These are phyloP conservation scores for Glossophaga mutica DNA, from an alignment of 2,797 vertebrate species.

Conservation along the genomic window DNA sequence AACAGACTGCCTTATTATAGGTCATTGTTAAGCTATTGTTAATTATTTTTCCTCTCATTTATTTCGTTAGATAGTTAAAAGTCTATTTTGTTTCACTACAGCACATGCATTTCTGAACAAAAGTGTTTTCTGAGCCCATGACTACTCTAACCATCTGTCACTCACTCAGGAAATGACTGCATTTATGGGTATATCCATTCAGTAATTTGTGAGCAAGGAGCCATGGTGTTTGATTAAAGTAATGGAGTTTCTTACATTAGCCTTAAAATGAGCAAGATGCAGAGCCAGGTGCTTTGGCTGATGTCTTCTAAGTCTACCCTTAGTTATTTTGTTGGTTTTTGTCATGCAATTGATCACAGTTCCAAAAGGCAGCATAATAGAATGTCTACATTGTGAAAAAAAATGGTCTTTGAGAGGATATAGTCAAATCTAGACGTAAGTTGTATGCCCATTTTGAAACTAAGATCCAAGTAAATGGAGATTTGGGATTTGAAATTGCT, in stretches of 20 bases:
- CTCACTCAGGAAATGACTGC: background rate
- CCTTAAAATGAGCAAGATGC: background rate
- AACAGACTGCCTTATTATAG: background rate
- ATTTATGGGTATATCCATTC: background rate
- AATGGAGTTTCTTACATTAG: conserved; percentile 73
- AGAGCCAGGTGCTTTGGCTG: background rate
- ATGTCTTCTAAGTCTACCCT: background rate
- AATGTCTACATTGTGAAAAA: background rate
- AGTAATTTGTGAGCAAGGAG: conserved; percentile 71
- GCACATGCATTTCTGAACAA: background rate
- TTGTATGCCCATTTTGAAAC: background rate
- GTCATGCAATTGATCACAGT: background rate
- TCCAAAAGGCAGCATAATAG: background rate
- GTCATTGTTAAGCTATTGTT: background rate
- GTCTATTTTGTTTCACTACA: background rate
- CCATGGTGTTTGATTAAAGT: conserved; percentile 74
- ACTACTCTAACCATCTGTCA: conserved; percentile 27
- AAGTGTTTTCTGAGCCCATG: background rate
- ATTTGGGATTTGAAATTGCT: conserved; percentile 4
- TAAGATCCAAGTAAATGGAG: background rate
- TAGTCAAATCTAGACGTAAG: background rate
- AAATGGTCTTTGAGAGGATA: background rate
- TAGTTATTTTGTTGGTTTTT: background rate
- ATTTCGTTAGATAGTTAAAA: background rate
- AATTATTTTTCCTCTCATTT: background rate